These are phyloP conservation scores for Zosterops lateralis DNA, from an alignment of 2,113 vertebrate genomes.

Conservation along the genomic window DNA sequence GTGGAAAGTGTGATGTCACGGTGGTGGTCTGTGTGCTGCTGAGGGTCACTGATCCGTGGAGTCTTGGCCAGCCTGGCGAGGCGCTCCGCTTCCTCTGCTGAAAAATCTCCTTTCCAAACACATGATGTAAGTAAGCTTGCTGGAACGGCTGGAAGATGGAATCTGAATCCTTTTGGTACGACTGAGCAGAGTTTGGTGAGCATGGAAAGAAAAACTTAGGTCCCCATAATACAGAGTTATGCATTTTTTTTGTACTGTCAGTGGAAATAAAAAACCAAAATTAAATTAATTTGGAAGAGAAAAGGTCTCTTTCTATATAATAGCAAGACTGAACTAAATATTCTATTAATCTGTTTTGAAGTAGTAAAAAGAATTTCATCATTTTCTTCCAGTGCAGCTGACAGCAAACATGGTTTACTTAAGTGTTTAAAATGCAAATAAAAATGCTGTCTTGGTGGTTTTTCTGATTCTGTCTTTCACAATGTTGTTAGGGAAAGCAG, in stretches of 20 bases:
- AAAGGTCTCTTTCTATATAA: background rate
- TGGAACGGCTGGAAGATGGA: conserved; percentile 60
- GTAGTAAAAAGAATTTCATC: background rate
- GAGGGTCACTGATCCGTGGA: conserved; percentile 75
- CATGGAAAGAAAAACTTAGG: conserved; percentile 57
- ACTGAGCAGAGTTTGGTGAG: conserved; percentile 34
- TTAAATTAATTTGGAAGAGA: background rate
- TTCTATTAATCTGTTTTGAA: background rate
- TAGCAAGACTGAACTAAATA: background rate
- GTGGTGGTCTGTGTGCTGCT: conserved; percentile 70
- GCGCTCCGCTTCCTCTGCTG: conserved; percentile 80
- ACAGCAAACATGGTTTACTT: background rate
- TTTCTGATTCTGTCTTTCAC: background rate
- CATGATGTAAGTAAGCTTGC: conserved; percentile 80
- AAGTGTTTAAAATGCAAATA: background rate
- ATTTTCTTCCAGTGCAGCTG: background rate
- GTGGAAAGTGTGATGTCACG: conserved; percentile 73
- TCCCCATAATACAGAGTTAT: background rate
- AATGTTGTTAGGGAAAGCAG: background rate
- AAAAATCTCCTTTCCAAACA: conserved; percentile 81
- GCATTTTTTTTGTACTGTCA: conserved; percentile 31
- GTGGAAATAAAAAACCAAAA: background rate
- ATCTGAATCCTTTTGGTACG: conserved; percentile 67
- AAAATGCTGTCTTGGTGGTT: background rate
- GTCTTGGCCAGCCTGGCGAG: conserved; percentile 62